These are phyloP conservation scores for Epinotia demarniana DNA, from an alignment of 2,888 invertebrate genomes.

Conservation along the genomic window DNA sequence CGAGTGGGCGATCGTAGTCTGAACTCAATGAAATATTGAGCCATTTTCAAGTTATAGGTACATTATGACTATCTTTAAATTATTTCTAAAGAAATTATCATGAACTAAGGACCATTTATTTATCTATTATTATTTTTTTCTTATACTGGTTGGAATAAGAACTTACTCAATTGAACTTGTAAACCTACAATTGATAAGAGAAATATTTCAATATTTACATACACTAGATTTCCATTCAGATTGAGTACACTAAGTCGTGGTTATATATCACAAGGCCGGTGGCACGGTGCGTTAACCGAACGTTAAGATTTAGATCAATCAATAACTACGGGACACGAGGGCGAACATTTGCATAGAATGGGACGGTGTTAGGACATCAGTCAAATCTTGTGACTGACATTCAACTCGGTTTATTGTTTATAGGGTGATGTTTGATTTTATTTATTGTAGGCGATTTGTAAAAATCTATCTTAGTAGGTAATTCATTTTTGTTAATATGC, in stretches of 20 bases:
- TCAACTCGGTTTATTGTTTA: constrained; percentile 53
- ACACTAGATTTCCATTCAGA: constrained; percentile 24
- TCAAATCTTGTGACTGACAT: constrained; percentile 66
- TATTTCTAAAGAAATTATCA: too few relatives aligned
- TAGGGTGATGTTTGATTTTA: constrained; percentile 54
- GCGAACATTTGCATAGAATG: constrained; percentile 83
- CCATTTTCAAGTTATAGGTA: too few relatives aligned
- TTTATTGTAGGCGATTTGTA: not conserved
- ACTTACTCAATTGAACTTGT: not conserved
- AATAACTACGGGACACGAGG: constrained; percentile 60
- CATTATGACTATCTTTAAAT: too few relatives aligned
- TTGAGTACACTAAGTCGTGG: constrained; percentile 15
- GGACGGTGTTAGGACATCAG: constrained; percentile 62
- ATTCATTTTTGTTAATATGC: too few relatives aligned
- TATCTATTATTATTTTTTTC: too few relatives aligned
- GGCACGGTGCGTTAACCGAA: constrained; percentile 45
- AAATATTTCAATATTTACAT: constrained; percentile 29
- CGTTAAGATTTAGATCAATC: constrained; percentile 70
- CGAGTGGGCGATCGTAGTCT: too few relatives aligned
- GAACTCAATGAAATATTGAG: too few relatives aligned
- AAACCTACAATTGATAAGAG: constrained; percentile 15
- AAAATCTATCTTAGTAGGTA: too few relatives aligned
- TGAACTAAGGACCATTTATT: too few relatives aligned
- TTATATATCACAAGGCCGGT: constrained; percentile 39
- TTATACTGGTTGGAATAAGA: too few relatives aligned